Base-by-base conservation (phyloP, 2,888 invertebrate genomes). In the Palloptera scutellata region DNA sequence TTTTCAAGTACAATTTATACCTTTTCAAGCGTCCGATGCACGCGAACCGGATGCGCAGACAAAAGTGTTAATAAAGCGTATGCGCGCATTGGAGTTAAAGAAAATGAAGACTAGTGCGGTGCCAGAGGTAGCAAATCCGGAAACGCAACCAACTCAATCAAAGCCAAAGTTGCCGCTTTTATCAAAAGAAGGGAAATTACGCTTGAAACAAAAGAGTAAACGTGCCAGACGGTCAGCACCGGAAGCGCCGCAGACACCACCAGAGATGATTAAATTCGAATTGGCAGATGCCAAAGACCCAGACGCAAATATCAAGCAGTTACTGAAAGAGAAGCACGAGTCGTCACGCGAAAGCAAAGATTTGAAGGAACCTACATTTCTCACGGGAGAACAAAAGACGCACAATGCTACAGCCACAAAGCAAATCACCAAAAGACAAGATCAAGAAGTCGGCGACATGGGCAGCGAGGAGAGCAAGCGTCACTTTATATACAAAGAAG, bases 201-300 rank as follows among this genome's bases (percentile, higher is more conserved):
- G 53, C n/a, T 58, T 30, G 43, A 66, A 66, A 13, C 61, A 66
- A 20, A 45, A 66, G 13, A 55, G 65, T 4, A 45, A 61, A 57
- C 70, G 67, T 9, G 57, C 64, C 1, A 64, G 51, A 3, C 53
- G 70, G n/a, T 65, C 70, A 1, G 11, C 66, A 0, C 11, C 20
- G 17, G 13, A 13, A 2, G 57, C 20, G 10, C 61, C 71, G 4
- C 30, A 30, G 30, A 30, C 30, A 30, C 66, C 73, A 6, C 75
- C 76, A 2, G 74, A 81, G 41, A 73, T 81, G 66, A 74, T 85
- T 11, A 81, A 81, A 69, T 85, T 85, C 63, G 83, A 85, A 68
- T n/a, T 84, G 40, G 67, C 78, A 0, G 85, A 85, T 72, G 85
- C 83, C 12, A 84, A 81, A 67, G 73, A 75, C 12, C 76, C 80